Evolutionary conservation across 2,113 vertebrate genomes (phyloP).

Genomic region (Trematocara nigrifrons): DNA sequence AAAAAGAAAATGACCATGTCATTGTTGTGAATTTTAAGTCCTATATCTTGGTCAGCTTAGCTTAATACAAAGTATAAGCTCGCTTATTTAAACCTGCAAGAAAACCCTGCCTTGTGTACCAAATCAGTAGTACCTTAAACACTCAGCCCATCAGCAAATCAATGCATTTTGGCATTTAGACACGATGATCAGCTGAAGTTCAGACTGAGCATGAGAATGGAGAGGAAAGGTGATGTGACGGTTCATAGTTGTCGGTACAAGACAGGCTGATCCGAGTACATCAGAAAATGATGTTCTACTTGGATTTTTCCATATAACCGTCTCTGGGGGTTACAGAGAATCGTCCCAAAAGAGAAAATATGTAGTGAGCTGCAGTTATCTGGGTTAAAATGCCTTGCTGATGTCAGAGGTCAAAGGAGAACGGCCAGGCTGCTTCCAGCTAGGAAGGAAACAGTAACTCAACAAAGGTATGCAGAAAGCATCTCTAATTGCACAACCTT

Average conservation of each 20-base stretch:
- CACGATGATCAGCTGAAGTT: neutral
- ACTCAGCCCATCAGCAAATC: neutral
- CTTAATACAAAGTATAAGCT: neutral
- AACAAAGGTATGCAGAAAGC: neutral
- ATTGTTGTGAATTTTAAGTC: neutral
- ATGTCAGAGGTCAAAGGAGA: neutral
- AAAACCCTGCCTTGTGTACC: neutral
- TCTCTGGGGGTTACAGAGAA: neutral
- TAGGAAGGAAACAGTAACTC: neutral
- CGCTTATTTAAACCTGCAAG: neutral
- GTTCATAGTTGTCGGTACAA: neutral
- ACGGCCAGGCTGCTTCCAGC: neutral
- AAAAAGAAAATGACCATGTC: fast-evolving
- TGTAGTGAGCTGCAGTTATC: neutral
- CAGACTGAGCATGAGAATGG: neutral
- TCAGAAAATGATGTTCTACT: neutral
- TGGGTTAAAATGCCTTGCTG: neutral
- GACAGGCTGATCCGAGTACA: neutral
- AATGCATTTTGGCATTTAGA: neutral
- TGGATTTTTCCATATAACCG: neutral
- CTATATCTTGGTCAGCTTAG: neutral
- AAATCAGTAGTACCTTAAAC: neutral
- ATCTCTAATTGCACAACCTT: neutral
- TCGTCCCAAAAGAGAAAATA: neutral
- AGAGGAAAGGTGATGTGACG: fast-evolving